These are phyloP conservation scores for Girardinichthys multiradiatus DNA, from an alignment of 2,113 vertebrate species.

Conservation along the genomic window DNA sequence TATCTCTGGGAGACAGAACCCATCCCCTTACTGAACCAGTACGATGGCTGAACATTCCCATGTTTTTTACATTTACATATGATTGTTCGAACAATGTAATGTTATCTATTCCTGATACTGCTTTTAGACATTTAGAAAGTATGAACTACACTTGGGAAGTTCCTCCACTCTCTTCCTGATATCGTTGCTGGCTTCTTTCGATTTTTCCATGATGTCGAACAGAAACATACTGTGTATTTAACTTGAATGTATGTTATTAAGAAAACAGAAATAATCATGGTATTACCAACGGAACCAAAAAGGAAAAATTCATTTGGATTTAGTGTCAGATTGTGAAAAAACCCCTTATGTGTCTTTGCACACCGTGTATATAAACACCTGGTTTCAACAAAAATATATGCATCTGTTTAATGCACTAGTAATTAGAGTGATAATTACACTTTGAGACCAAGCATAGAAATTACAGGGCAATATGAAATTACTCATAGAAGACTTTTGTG, in stretches of 20 bases:
- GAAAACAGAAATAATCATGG: not conserved
- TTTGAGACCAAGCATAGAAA: not conserved
- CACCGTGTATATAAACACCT: not conserved
- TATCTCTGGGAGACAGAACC: too few species aligned
- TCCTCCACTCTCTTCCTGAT: not conserved
- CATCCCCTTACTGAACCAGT: too few species aligned
- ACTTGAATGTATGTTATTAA: not conserved
- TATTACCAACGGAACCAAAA: not conserved
- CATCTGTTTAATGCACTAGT: not conserved
- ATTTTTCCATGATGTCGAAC: not conserved
- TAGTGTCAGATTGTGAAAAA: too few species aligned
- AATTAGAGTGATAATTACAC: not conserved
- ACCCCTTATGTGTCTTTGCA: not conserved
- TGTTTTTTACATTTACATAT: too few species aligned
- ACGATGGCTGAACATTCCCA: too few species aligned
- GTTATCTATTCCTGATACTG: too few species aligned
- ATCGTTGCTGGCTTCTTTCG: not conserved
- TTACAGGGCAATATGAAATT: not conserved
- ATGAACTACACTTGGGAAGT: too few species aligned
- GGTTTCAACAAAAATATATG: not conserved
- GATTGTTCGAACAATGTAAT: not conserved
- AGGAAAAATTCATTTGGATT: not conserved
- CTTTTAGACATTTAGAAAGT: too few species aligned
- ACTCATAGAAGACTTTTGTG: not conserved
- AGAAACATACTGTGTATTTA: not conserved